phyloP scores from a whole-genome alignment of 1,140 invertebrate genomes.

The Drosophila asahinai region DNA sequence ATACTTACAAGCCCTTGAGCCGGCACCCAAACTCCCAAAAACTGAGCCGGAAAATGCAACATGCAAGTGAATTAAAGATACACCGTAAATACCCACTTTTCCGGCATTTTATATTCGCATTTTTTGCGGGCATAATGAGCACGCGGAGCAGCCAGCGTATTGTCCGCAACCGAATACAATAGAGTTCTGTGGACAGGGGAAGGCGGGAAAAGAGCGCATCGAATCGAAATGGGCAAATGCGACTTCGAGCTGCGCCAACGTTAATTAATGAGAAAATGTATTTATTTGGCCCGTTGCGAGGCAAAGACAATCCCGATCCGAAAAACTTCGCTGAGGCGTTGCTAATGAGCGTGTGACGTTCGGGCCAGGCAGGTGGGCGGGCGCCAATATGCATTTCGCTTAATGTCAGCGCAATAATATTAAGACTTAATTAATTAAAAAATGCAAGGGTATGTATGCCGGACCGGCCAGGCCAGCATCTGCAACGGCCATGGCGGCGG shows the following conservation, averaged over 20 bases:
- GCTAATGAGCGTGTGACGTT: slow-evolving; percentile 64
- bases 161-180: slow-evolving; percentile 67
- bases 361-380: not conserved
- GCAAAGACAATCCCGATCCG: slow-evolving; percentile 35
- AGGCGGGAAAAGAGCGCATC: not conserved
- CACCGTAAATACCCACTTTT: slow-evolving; percentile 46
- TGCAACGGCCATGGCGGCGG: slow-evolving; percentile 6
- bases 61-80: slow-evolving; percentile 28
- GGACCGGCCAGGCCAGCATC: slow-evolving; percentile 8
- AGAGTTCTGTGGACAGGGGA: slow-evolving; percentile 23
- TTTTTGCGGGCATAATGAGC: slow-evolving; percentile 69
- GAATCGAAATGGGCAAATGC: slow-evolving; percentile 38
- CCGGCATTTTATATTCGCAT: slow-evolving; percentile 17
- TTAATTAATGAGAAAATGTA: slow-evolving; percentile 81
- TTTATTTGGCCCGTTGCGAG: slow-evolving; percentile 61
- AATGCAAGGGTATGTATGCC: slow-evolving; percentile 34
- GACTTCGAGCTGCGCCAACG: slow-evolving; percentile 53
- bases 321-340: slow-evolving; percentile 46
- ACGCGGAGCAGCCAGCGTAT: slow-evolving; percentile 41
- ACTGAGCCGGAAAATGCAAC: slow-evolving; percentile 4
- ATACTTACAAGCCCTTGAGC: slow-evolving; percentile 4
- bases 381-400: slow-evolving; percentile 72
- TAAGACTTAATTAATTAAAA: slow-evolving; percentile 84
- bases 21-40: not conserved
- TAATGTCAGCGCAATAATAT: slow-evolving; percentile 81